Percentiles rank a stretch among this genome's conserved stretches.
phyloP scores from a whole-genome alignment of 2,113 vertebrate species.

The Ursus arctos region DNA sequence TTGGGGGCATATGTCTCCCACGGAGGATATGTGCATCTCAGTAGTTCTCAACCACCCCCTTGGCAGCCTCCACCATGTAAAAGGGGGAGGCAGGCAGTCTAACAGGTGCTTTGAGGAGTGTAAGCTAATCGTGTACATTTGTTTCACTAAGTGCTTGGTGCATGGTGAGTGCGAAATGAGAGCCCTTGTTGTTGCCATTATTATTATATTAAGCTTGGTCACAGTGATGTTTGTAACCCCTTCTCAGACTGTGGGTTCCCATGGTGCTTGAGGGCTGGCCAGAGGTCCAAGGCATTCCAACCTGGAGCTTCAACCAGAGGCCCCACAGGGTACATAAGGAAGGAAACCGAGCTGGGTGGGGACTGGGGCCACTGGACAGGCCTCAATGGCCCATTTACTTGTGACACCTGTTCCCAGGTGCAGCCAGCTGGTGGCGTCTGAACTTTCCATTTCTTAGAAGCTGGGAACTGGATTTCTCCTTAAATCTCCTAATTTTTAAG shows the following conservation, averaged over 20 bases:
- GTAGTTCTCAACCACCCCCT: not conserved
- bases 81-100: not conserved
- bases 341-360: not conserved
- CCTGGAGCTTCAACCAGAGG: not conserved
- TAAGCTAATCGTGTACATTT: not conserved
- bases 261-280: not conserved
- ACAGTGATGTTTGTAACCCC: not conserved
- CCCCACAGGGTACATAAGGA: accelerated
- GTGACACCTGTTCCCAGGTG: not conserved
- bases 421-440: not conserved
- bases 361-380: no score
- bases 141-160: not conserved
- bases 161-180: not conserved
- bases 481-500: not conserved
- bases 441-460: not conserved
- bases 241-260: not conserved
- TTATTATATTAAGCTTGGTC: not conserved
- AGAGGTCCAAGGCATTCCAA: not conserved
- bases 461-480: not conserved
- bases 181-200: not conserved
- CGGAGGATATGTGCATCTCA: not conserved
- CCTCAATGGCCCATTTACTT: accelerated
- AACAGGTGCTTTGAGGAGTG: not conserved
- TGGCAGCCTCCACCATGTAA: not conserved
- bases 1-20: not conserved